Percentiles rank a stretch among this genome's conserved stretches.
phyloP scores from a whole-genome alignment of 2,888 invertebrate species.

The Euzophera pinguis region DNA sequence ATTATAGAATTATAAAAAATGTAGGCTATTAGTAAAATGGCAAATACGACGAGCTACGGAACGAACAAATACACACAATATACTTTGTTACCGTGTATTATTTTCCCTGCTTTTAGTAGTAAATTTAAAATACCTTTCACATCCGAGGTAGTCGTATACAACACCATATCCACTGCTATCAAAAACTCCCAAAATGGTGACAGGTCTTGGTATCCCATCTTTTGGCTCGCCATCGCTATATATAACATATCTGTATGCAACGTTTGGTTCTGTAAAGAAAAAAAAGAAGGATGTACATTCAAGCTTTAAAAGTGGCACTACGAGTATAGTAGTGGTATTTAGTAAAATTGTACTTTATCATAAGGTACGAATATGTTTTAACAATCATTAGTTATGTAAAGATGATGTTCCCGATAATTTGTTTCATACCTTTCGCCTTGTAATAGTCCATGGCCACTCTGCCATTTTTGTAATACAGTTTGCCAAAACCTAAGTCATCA shows the following conservation, averaged over 20 bases:
- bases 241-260: slow-evolving; percentile 35
- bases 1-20: too few relatives aligned
- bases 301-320: too few relatives aligned
- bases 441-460: slow-evolving; percentile 44
- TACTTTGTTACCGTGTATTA: too few relatives aligned
- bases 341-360: too few relatives aligned
- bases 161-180: slow-evolving; percentile 49
- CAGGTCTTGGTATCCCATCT: slow-evolving; percentile 24
- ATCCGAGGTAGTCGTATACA: slow-evolving; percentile 44
- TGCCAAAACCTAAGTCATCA: slow-evolving; percentile 34
- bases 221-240: slow-evolving; percentile 37
- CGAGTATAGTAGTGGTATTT: too few relatives aligned
- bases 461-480: slow-evolving; percentile 53
- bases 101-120: background rate
- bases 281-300: background rate
- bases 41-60: too few relatives aligned
- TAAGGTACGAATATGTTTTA: too few relatives aligned
- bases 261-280: slow-evolving; percentile 28
- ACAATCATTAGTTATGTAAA: too few relatives aligned
- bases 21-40: too few relatives aligned
- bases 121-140: slow-evolving; percentile 34
- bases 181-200: slow-evolving; percentile 43
- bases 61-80: too few relatives aligned
- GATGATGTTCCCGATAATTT: too few relatives aligned
- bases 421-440: slow-evolving; percentile 35